These are phyloP conservation scores for Hydrozoanthus gracilis DNA, from an alignment of 92 coral and sea anemone genomes.

Conservation along the genomic window DNA sequence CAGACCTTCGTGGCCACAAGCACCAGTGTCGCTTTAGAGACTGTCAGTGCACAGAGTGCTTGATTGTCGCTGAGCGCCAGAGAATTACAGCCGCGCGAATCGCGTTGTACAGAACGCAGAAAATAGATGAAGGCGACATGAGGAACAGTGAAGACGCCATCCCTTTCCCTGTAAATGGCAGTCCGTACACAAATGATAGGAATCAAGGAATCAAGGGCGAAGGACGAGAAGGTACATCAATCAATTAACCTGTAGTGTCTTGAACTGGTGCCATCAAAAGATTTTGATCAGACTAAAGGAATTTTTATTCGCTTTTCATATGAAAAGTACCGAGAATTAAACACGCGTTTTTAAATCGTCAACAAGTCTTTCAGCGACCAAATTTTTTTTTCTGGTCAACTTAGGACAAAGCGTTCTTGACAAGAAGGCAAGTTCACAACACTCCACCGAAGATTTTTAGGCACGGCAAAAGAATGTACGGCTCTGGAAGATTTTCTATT, in stretches of 20 bases:
- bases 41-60: constrained; percentile 85
- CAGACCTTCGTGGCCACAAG: constrained; percentile 95
- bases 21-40: constrained; percentile 94
- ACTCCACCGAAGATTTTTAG: too few relatives aligned
- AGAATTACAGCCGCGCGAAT: constrained; percentile 94
- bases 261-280: not conserved
- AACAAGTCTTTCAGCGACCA: too few relatives aligned
- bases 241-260: not conserved
- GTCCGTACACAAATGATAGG: constrained; percentile 38
- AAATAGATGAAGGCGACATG: constrained; percentile 83
- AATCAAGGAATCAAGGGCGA: constrained; percentile 45
- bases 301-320: too few relatives aligned
- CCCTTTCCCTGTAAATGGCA: constrained; percentile 49
- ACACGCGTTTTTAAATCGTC: too few relatives aligned
- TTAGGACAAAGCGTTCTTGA: too few relatives aligned
- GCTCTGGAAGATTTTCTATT: too few relatives aligned
- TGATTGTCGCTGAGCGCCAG: constrained; percentile 92
- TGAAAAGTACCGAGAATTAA: too few relatives aligned
- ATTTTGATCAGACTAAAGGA: not conserved
- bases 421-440: too few relatives aligned
- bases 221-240: constrained; percentile 50
- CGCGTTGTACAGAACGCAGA: constrained; percentile 90
- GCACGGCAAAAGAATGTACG: too few relatives aligned
- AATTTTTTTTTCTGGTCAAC: too few relatives aligned
- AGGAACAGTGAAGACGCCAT: constrained; percentile 26